Conservation (phyloP, 2,888 invertebrate species). For the Tanypteryx hageni region DNA sequence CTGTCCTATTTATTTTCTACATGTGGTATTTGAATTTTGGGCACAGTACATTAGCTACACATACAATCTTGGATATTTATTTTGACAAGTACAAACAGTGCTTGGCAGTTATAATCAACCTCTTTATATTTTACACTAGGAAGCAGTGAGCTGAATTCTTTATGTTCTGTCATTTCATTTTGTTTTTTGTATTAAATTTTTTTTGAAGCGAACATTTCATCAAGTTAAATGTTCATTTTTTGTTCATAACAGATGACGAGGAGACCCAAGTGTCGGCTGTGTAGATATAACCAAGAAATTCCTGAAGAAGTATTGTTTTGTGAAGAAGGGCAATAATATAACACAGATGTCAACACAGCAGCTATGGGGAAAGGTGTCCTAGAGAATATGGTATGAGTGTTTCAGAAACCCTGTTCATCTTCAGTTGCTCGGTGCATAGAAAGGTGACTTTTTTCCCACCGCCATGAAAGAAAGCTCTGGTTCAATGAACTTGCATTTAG, state of each 20-base stretch:
- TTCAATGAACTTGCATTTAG: no score
- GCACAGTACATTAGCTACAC: not conserved
- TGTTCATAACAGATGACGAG: conserved; percentile 80
- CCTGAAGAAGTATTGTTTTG: not conserved
- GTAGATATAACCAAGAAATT: conserved; percentile 68
- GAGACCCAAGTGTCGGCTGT: conserved; percentile 83
- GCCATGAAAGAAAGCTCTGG: no score
- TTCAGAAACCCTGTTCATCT: no score
- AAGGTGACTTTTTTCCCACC: no score
- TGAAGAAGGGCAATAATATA: not conserved
- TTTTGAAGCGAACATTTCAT: conserved; percentile 49
- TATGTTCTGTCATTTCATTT: conserved; percentile 64
- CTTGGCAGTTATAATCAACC: not conserved
- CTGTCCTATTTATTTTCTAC: not conserved
- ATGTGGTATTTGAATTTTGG: conserved; percentile 8
- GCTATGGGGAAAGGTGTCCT: not conserved
- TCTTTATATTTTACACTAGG: not conserved
- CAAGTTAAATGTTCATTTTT: conserved; percentile 66
- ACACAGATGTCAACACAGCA: not conserved
- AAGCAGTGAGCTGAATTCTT: not conserved
- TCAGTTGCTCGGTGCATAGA: no score
- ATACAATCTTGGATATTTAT: not conserved
- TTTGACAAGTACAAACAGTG: not conserved
- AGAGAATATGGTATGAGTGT: not conserved
- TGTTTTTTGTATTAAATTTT: conserved; percentile 73